Percentiles rank a stretch among this genome's conserved stretches.
Evolutionary conservation across 1,140 invertebrate species (phyloP).

Genomic region (Drosophila serrata): DNA sequence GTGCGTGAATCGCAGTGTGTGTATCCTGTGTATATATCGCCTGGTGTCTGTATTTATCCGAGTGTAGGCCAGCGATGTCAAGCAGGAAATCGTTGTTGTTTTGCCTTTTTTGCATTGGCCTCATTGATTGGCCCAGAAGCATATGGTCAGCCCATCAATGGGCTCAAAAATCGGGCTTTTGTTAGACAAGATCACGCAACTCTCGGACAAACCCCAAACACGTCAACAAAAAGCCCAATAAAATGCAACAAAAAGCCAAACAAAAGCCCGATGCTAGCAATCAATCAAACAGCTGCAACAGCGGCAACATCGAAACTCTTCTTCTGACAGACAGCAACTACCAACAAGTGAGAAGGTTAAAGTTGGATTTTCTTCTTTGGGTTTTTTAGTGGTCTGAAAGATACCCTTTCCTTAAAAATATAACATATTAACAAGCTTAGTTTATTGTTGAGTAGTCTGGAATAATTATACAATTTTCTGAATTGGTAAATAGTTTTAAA

Average conservation of each 20-base stretch:
- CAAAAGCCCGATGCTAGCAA: constrained; percentile 71
- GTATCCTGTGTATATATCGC: constrained; percentile 1
- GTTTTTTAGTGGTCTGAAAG: background rate
- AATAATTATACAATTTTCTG: background rate
- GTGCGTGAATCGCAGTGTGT: constrained; percentile 17
- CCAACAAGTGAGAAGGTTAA: constrained; percentile 35
- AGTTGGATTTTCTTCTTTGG: background rate
- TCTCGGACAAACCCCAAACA: constrained; percentile 1
- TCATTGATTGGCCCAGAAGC: constrained; percentile 37
- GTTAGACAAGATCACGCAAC: constrained; percentile 47
- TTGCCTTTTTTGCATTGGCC: constrained; percentile 14
- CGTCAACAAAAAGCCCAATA: constrained; percentile 13
- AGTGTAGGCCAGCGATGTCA: constrained; percentile 53
- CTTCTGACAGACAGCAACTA: constrained; percentile 72
- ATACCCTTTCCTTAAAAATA: background rate
- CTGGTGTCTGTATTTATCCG: constrained; percentile 7
- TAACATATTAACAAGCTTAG: no score
- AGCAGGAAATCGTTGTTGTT: constrained; percentile 56
- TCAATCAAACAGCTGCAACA: constrained; percentile 84
- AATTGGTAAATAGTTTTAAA: background rate
- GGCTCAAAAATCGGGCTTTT: constrained; percentile 30
- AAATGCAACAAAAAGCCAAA: constrained; percentile 35
- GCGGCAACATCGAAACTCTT: constrained; percentile 60
- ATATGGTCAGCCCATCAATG: constrained; percentile 46
- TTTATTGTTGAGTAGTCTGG: background rate